Evolutionary conservation across 2,113 vertebrate genomes (phyloP).

Genomic region (Psettodes erumei): DNA sequence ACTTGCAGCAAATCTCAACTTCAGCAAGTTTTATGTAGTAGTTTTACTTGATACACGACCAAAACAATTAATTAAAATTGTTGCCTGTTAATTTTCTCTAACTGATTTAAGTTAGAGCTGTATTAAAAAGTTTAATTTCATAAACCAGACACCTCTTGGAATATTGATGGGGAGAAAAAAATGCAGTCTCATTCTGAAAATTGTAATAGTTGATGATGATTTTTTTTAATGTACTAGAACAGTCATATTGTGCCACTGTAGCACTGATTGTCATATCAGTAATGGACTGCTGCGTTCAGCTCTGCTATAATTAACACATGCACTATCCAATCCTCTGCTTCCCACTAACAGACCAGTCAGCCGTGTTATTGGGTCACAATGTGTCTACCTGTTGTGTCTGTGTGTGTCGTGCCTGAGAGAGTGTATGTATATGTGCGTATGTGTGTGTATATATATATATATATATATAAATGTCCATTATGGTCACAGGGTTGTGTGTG

Average conservation of each 20-base stretch:
- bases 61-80: not conserved
- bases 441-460: slow-evolving; percentile 4
- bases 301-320: slow-evolving; percentile 61
- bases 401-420: slow-evolving; percentile 37
- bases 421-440: slow-evolving; percentile 15
- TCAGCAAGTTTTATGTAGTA: no score
- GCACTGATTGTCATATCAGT: slow-evolving; percentile 56
- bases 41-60: not conserved
- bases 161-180: not conserved
- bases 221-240: slow-evolving; percentile 19
- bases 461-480: slow-evolving; percentile 46
- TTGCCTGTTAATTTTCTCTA: not conserved
- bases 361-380: slow-evolving; percentile 47
- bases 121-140: not conserved
- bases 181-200: slow-evolving; percentile 20
- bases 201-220: not conserved
- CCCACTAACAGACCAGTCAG: slow-evolving; percentile 62
- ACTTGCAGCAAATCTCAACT: no score
- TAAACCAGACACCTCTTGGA: not conserved
- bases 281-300: slow-evolving; percentile 38
- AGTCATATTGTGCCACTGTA: not conserved
- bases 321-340: slow-evolving; percentile 60
- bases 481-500: slow-evolving; percentile 72
- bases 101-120: not conserved
- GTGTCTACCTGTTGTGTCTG: slow-evolving; percentile 60